Base-by-base conservation (phyloP, 2,113 vertebrate species). In the Hippocampus comes region DNA sequence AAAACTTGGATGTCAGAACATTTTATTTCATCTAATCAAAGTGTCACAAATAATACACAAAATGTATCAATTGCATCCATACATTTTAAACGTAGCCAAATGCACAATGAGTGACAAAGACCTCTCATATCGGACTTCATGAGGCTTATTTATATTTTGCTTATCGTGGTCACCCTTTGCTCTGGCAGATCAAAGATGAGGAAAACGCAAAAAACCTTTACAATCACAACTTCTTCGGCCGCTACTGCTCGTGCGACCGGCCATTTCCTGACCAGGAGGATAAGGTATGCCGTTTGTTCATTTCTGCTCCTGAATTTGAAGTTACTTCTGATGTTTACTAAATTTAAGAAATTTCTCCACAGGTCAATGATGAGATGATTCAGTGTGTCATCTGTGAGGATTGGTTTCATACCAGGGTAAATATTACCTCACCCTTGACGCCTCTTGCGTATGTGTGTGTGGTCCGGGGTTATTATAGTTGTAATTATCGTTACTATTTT, bases 321-420 rank as follows among this genome's bases (percentile, higher is more conserved):
- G 46, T 21, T 63, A 2, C 2, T 30, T 72, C 21, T 15, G 1
- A 57, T 59, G 41, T 75, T 4, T 60, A 2, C 34, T 23, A 23
- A 18, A 21, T 60, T 10, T 23, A 23, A 38, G 60, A 27, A 14
- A n/a, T 63, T 11, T 63, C 66, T 49, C 38, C 0, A 71, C 72
- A 99, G 97, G 90, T 94, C 75, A 91, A 94, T 23, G 96, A 98
- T 87, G 96, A 98, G 86, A 99, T 99, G 97, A 97, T 99, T 86
- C 97, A 99, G 2, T 99, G 97, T 78, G 79, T 99, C 60, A 87
- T 96, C 72, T 99, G 97, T 89, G 97, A 99, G 91, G 97, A 99
- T 69, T 99, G 97, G 97, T 96, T 95, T 88, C 97, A 99, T 64
- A 93, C 92, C 78, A 92, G 92, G 93, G 97, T 99, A 91, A 92